A percentile compares a stretch with the other conserved stretches of the same genome.
Evolutionary conservation across 2,113 vertebrate species (phyloP).

Genomic region (Burhinus bistriatus): DNA sequence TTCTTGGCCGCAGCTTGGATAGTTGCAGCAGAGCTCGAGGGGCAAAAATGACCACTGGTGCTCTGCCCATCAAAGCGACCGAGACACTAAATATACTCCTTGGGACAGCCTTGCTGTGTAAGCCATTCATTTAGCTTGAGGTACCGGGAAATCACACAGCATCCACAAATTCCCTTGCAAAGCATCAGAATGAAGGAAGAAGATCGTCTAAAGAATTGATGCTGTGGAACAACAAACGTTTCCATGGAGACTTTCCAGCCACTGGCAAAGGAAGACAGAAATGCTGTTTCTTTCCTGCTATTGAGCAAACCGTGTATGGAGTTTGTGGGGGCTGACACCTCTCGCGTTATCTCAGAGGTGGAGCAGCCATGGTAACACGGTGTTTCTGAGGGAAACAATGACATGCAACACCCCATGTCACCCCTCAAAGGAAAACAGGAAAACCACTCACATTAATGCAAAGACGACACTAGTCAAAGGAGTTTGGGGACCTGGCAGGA

Average conservation of each 20-base stretch:
- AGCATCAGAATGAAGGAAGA: not conserved
- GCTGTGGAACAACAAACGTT: not conserved
- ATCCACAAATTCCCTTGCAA: not conserved
- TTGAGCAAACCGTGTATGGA: not conserved
- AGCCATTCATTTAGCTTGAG: not conserved
- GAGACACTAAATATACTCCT: not conserved
- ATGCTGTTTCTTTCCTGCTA: not conserved
- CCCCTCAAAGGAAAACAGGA: not conserved
- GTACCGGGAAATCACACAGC: not conserved
- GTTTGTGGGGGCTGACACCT: not conserved
- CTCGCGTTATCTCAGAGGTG: fast-evolving
- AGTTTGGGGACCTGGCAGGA: not conserved
- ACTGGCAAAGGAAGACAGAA: not conserved
- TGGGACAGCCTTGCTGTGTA: not conserved
- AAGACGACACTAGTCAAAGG: not conserved
- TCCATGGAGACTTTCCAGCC: conserved; percentile 27
- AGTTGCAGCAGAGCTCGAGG: conserved; percentile 1
- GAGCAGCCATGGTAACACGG: not conserved
- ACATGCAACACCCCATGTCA: not conserved
- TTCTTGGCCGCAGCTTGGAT: not conserved
- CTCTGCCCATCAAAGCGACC: not conserved
- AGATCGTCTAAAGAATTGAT: not conserved
- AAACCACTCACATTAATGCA: not conserved
- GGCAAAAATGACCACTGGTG: not conserved
- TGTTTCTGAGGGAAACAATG: not conserved